A percentile compares a stretch with the other conserved stretches of the same genome.
Conservation (phyloP, 2,113 vertebrate genomes). For the Leuciscus idus region DNA sequence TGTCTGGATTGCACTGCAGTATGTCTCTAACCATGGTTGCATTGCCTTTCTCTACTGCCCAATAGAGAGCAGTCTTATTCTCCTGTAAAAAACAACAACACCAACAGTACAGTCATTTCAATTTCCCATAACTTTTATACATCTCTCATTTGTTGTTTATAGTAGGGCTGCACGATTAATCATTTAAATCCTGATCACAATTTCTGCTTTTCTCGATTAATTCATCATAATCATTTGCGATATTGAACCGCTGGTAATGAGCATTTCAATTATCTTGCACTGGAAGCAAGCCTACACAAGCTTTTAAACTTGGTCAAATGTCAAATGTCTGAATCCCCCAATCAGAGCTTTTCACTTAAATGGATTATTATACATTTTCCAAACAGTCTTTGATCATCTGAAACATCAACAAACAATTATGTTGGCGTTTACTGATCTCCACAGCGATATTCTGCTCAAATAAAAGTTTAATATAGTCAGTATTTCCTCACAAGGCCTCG, state of each 20-base stretch:
- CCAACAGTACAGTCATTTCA: background rate
- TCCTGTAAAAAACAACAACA: constrained; percentile 75
- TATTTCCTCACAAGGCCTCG: too few species aligned
- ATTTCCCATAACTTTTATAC: background rate
- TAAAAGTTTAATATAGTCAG: background rate
- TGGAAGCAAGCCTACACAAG: background rate
- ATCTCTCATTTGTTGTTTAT: background rate
- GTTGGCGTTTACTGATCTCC: background rate
- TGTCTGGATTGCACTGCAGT: constrained; percentile 96
- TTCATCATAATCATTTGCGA: too few species aligned
- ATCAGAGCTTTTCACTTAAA: background rate
- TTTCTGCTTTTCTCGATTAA: background rate
- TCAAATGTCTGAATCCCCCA: background rate
- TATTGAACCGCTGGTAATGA: background rate
- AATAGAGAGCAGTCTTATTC: constrained; percentile 94
- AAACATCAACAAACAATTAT: background rate
- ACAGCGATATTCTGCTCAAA: background rate
- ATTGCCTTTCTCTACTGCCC: constrained; percentile 98
- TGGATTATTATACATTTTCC: background rate
- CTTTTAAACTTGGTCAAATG: background rate
- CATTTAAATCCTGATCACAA: background rate
- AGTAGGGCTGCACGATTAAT: background rate
- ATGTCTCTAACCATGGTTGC: constrained; percentile 97
- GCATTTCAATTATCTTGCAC: background rate
- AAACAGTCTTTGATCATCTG: background rate